Percentiles rank a stretch among this genome's conserved stretches.
Evolutionary conservation across 2,888 invertebrate genomes (phyloP).

Genomic region (Heteromyza rotundicornis): DNA sequence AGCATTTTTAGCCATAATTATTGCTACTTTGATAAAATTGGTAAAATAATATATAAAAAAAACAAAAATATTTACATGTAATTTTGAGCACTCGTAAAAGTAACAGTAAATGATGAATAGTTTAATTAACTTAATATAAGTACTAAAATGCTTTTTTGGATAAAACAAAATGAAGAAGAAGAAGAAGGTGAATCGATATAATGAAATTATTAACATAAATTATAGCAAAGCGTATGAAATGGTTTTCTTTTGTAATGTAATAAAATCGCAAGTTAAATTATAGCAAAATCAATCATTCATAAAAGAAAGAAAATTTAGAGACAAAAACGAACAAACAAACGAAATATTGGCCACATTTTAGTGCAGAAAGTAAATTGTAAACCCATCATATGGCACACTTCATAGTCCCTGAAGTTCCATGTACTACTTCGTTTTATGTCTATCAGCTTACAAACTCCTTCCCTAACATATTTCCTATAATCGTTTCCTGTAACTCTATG

Average conservation of each 20-base stretch:
- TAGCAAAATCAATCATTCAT: neutral
- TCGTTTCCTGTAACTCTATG: too few species aligned
- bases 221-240: constrained; percentile 29
- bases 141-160: constrained; percentile 11
- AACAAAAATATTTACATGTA: constrained; percentile 21
- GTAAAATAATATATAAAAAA: neutral
- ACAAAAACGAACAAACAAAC: constrained; percentile 12
- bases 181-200: constrained; percentile 25
- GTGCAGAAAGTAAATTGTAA: too few species aligned
- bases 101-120: constrained; percentile 25
- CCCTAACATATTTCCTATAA: too few species aligned
- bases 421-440: too few species aligned
- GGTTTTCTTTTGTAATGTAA: constrained; percentile 39
- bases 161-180: constrained; percentile 38
- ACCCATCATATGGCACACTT: too few species aligned
- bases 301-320: neutral
- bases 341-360: too few species aligned
- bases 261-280: constrained; percentile 5
- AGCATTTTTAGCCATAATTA: constrained; percentile 29
- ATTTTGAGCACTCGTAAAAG: constrained; percentile 32
- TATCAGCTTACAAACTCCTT: too few species aligned
- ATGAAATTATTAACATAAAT: constrained; percentile 36
- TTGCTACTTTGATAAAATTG: constrained; percentile 24
- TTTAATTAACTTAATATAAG: constrained; percentile 3
- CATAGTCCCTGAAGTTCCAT: too few species aligned